Evolutionary conservation across 2,113 vertebrate species (phyloP).

Genomic region (Amazona vittata): DNA sequence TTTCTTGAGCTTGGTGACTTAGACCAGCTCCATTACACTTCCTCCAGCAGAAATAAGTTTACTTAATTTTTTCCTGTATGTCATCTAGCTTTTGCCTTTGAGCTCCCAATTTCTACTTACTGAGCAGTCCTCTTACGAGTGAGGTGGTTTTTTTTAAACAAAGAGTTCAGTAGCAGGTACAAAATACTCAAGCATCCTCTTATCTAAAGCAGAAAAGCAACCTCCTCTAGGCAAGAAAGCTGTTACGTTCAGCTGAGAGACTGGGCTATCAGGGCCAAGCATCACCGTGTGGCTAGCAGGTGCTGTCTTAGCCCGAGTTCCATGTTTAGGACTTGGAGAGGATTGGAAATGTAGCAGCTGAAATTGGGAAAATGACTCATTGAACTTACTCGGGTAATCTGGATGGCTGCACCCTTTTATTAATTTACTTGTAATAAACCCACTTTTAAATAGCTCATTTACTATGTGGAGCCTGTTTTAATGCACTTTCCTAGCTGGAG

Average conservation of each 20-base stretch:
- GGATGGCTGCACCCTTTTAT: not conserved
- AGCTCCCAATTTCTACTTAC: not conserved
- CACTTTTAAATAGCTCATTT: not conserved
- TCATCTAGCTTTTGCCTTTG: constrained; percentile 1
- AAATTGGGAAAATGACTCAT: not conserved
- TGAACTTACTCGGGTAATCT: not conserved
- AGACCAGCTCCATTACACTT: not conserved
- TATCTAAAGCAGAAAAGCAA: not conserved
- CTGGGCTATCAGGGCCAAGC: not conserved
- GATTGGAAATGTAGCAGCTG: not conserved
- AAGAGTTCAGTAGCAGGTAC: not conserved
- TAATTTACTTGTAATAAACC: not conserved
- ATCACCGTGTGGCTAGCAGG: not conserved
- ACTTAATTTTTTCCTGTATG: not conserved
- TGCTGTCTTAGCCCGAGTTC: not conserved
- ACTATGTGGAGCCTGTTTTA: not conserved
- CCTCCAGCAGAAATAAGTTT: not conserved
- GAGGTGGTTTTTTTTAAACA: not conserved
- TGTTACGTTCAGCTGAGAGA: not conserved
- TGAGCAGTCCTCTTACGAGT: not conserved
- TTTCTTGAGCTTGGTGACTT: not conserved
- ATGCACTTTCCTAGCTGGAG: not conserved
- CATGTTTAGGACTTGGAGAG: not conserved
- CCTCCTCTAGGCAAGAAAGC: not conserved
- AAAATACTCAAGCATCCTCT: not conserved